Conservation (phyloP, 2,888 invertebrate species). For the Microplitis manilae region DNA sequence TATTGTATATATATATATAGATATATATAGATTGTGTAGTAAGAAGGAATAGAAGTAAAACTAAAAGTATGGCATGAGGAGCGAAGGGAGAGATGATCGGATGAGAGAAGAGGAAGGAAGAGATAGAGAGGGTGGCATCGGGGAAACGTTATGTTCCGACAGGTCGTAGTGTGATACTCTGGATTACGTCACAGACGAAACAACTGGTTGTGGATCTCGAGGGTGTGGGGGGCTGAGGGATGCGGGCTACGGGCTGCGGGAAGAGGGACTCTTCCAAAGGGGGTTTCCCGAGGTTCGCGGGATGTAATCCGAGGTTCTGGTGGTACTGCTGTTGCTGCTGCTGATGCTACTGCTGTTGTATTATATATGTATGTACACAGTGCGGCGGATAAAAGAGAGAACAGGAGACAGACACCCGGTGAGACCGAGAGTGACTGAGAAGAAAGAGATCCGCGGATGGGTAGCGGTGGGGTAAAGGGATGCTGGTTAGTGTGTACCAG, state of each 20-base stretch:
- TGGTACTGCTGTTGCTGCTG: constrained; percentile 20
- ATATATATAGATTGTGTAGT: no score
- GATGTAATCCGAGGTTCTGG: constrained; percentile 67
- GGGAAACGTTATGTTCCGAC: constrained; percentile 50
- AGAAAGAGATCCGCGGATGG: constrained; percentile 43
- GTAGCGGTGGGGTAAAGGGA: constrained; percentile 41
- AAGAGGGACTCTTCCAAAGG: constrained; percentile 59
- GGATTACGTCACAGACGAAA: constrained; percentile 70
- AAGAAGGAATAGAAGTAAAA: no score
- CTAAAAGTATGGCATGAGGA: no score
- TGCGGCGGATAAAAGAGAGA: constrained; percentile 22
- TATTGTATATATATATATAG: no score
- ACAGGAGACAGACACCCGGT: constrained; percentile 46
- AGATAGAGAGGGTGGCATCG: constrained; percentile 31
- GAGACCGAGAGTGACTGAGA: constrained; percentile 40
- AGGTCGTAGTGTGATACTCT: constrained; percentile 60
- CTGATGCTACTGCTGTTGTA: neutral
- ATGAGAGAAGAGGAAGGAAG: constrained; percentile 18
- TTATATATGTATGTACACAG: no score
- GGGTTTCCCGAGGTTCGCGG: constrained; percentile 72
- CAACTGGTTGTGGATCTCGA: constrained; percentile 70
- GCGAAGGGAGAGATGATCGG: neutral
- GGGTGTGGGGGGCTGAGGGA: constrained; percentile 20
- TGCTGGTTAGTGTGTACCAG: constrained; percentile 33
- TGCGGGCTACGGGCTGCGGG: constrained; percentile 8